phyloP scores from a whole-genome alignment of 1,140 invertebrate species.

The Alviniconcha marisindica region DNA sequence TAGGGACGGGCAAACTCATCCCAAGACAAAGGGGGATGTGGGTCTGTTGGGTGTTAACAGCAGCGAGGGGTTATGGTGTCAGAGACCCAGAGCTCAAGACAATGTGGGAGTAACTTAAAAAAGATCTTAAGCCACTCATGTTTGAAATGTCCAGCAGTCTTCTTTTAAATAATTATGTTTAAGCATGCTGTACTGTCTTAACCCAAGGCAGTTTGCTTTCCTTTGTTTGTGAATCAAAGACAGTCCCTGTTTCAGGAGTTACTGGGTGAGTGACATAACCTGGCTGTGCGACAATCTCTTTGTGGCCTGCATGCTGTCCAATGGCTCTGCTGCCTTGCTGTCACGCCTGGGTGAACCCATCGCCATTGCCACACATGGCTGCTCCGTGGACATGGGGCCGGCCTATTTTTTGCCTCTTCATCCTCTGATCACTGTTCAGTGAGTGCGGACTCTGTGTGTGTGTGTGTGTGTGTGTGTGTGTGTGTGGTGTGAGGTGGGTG shows the following conservation, averaged over 20 bases:
- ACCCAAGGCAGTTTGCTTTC: background rate
- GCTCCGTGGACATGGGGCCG: conserved; percentile 70
- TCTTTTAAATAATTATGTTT: too few relatives aligned
- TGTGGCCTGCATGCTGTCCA: conserved; percentile 69
- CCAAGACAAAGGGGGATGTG: too few relatives aligned
- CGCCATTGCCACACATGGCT: conserved; percentile 65
- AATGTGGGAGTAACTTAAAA: too few relatives aligned
- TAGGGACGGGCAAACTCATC: too few relatives aligned
- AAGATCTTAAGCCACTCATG: too few relatives aligned
- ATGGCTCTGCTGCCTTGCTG: conserved; percentile 69
- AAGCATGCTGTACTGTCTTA: too few relatives aligned
- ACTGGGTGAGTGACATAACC: conserved; percentile 72
- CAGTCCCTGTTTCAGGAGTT: conserved; percentile 55
- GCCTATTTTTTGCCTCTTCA: conserved; percentile 71
- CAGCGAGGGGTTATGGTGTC: too few relatives aligned
- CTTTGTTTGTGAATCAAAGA: background rate
- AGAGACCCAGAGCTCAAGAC: too few relatives aligned
- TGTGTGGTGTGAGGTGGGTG: too few relatives aligned
- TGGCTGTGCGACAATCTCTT: conserved; percentile 74
- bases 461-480: too few relatives aligned
- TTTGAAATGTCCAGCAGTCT: too few relatives aligned
- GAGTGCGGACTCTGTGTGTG: conserved; percentile 35
- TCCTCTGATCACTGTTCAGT: conserved; percentile 69
- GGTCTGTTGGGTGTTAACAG: too few relatives aligned
- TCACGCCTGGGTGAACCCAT: conserved; percentile 73